Base-by-base conservation (phyloP, 2,113 vertebrate genomes). In the Elachura formosa region DNA sequence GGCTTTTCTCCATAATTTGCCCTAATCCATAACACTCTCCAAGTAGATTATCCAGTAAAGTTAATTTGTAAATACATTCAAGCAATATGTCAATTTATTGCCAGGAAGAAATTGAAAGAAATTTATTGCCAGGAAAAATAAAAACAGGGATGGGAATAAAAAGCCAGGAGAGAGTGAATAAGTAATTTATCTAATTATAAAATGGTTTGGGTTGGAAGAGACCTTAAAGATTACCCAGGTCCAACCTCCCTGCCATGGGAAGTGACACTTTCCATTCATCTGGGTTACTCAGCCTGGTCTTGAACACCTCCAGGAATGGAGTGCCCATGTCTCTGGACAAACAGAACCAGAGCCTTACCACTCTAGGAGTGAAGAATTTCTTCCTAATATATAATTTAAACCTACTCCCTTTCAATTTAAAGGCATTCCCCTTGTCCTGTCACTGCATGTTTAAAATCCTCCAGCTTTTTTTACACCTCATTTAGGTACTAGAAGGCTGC, bases 391-490 rank as follows among this genome's bases (percentile, higher is more conserved):
- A 4, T 24, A 2, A 40, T 58, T 66, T 38, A 73, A 45, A 28
- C 12, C 19, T 73, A 13, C 4, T 88, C 6, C 3, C 36, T 58
- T 80, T 58, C 36, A 51, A 33, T 66, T 66, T 43, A 38, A 66
- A 58, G 4, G 10, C 5, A 24, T 45, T 72, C 8, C 4, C 11
- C 9, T 24, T 45, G 33, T 51, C 36, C 33, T 58, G 8, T 43
- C 19, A 19, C 25, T 33, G 43, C 14, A 64, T 36, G 31, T 15
- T 43, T 29, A 38, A 73, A 81, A 38, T 73, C 33, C 28, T 36
- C 5, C 5, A 51, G 23, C 8, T 45, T n/a, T 56, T 56, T 45
- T 58, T 26, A 10, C 15, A 5, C 10, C 10, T 12, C 0, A 0
- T 43, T 66, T 38, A 73, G 23, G 26, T 28, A 23, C 31, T 49